Conservation (phyloP, 2,113 vertebrate genomes). For the Mastomys coucha region DNA sequence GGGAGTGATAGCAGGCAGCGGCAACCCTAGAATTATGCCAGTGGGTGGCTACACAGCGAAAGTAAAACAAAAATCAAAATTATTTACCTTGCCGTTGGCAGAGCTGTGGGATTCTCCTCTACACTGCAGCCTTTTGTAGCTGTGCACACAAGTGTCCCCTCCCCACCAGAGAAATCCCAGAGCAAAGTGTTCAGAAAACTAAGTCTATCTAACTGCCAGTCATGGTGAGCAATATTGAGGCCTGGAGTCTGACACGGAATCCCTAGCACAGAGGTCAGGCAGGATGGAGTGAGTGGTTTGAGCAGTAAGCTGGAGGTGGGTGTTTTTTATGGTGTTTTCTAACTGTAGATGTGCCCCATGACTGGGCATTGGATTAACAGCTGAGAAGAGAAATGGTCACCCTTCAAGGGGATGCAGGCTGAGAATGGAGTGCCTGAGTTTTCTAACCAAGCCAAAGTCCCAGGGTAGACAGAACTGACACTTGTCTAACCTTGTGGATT, state of each 20-base stretch:
- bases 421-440: neutral
- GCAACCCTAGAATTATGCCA: constrained; percentile 69
- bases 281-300: neutral
- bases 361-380: neutral
- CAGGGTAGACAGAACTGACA: neutral
- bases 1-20: constrained; percentile 52
- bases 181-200: neutral
- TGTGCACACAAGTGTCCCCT: neutral
- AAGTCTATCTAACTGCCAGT: neutral
- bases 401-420: neutral
- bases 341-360: neutral
- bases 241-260: neutral
- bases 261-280: neutral
- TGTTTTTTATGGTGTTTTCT: neutral
- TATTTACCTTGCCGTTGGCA: constrained; percentile 70
- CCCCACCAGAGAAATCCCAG: neutral
- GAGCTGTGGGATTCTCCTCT: constrained; percentile 50
- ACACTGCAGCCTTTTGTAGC: neutral
- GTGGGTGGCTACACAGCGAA: constrained; percentile 29
- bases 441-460: neutral
- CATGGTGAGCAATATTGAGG: neutral
- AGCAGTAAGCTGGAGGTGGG: neutral
- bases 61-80: constrained; percentile 77
- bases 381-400: neutral
- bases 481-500: neutral